A percentile compares a stretch with the other conserved stretches of the same genome.
phyloP scores from a whole-genome alignment of 2,888 invertebrate genomes.

The Ischnura elegans region DNA sequence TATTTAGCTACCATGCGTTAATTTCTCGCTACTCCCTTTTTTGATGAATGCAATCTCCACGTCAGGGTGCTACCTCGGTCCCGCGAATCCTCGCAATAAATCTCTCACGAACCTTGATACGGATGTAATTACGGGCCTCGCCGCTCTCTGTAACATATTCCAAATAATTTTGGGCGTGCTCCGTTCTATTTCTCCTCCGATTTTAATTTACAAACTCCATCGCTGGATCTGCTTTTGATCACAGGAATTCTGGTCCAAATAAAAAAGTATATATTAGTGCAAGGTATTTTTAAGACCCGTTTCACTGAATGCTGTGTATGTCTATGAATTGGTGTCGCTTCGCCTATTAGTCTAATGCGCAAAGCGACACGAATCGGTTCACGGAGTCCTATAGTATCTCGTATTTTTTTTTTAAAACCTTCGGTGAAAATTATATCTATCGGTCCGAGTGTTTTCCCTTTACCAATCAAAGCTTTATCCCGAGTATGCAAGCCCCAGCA shows the following conservation, averaged over 20 bases:
- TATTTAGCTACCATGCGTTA: background rate
- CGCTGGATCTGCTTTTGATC: constrained; percentile 12
- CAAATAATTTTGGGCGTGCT: background rate
- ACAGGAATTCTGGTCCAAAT: background rate
- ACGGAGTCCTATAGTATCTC: background rate
- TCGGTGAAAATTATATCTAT: background rate
- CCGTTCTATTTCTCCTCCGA: background rate
- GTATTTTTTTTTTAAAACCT: background rate
- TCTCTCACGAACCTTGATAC: background rate
- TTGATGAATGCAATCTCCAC: background rate
- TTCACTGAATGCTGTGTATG: too few relatives aligned
- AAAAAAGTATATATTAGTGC: background rate
- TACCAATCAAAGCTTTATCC: background rate
- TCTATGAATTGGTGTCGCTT: too few relatives aligned
- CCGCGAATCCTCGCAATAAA: background rate
- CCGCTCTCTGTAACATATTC: background rate
- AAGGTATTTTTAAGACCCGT: background rate
- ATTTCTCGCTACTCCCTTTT: background rate
- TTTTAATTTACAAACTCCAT: background rate
- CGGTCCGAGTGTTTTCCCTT: background rate
- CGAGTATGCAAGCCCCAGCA: background rate
- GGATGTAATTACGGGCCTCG: background rate
- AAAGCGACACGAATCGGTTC: background rate
- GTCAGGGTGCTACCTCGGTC: background rate
- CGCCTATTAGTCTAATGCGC: background rate